These are phyloP conservation scores for Carcina quercana DNA, from an alignment of 2,888 invertebrate species.

Conservation along the genomic window DNA sequence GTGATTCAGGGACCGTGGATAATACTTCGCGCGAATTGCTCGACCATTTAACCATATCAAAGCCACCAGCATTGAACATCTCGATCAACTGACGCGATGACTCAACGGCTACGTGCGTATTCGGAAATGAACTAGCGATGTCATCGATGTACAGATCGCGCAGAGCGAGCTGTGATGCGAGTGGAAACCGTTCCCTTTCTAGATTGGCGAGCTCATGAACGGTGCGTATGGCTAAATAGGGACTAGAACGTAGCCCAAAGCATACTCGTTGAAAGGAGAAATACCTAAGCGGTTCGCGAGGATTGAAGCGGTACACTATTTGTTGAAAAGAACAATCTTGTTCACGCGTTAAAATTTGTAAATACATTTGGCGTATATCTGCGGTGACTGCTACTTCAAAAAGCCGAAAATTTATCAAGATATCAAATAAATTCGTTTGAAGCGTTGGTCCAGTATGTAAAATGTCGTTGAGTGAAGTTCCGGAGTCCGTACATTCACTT, in stretches of 20 bases:
- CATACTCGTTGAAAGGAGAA: slow-evolving; percentile 8
- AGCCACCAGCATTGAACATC: background rate
- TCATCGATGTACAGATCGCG: background rate
- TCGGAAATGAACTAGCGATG: background rate
- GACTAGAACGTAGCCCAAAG: slow-evolving; percentile 10
- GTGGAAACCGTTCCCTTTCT: background rate
- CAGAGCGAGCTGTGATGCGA: background rate
- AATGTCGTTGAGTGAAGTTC: slow-evolving; percentile 1
- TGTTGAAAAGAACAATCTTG: background rate
- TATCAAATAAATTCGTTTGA: slow-evolving; percentile 1
- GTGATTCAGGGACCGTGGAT: background rate
- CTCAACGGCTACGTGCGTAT: background rate
- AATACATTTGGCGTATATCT: slow-evolving; percentile 3
- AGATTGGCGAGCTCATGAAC: slow-evolving; percentile 3
- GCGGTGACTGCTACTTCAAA: slow-evolving; percentile 2
- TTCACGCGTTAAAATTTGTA: background rate
- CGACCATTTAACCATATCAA: background rate
- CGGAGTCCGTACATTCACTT: background rate
- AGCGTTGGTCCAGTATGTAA: slow-evolving; percentile 2
- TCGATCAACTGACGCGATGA: background rate
- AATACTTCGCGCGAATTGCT: background rate
- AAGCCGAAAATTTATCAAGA: slow-evolving; percentile 1
- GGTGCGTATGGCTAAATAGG: slow-evolving; percentile 11
- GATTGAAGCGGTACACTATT: background rate
- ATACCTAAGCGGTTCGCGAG: slow-evolving; percentile 1